phyloP scores from a whole-genome alignment of 2,888 invertebrate genomes.

The Drosophila neutralis region DNA sequence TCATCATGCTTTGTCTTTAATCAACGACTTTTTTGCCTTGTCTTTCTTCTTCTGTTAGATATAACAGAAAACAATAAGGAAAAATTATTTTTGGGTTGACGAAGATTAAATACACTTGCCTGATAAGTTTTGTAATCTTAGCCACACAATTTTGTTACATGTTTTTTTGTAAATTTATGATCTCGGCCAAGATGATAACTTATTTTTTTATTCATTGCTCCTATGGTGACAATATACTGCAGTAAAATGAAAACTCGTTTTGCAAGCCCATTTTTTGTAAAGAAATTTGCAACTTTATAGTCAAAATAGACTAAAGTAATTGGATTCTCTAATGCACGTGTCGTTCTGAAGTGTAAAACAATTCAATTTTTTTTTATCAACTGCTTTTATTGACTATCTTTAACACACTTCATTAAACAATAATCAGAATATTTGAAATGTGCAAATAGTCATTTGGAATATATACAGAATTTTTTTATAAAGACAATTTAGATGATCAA shows the following conservation, averaged over 20 bases:
- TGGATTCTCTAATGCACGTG: neutral
- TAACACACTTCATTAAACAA: neutral
- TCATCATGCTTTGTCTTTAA: conserved; percentile 13
- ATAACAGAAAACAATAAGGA: neutral
- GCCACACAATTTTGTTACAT: neutral
- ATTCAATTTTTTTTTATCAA: too few relatives aligned
- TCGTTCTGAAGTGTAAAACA: neutral
- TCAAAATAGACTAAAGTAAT: neutral
- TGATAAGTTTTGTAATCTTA: neutral
- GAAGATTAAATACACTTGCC: neutral
- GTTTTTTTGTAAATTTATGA: neutral
- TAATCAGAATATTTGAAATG: neutral
- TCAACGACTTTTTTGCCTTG: conserved; percentile 9
- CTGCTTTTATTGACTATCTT: neutral
- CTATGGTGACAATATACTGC: neutral
- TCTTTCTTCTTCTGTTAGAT: conserved; percentile 5
- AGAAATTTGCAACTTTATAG: neutral
- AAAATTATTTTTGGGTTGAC: neutral
- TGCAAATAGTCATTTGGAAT: neutral
- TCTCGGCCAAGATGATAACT: neutral
- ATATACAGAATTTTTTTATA: neutral
- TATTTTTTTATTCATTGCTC: neutral
- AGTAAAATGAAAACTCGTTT: neutral
- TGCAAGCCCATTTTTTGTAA: neutral
- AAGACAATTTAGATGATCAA: neutral